Base-by-base conservation (phyloP, 2,797 vertebrate species). In the Sarcoramphus papa region DNA sequence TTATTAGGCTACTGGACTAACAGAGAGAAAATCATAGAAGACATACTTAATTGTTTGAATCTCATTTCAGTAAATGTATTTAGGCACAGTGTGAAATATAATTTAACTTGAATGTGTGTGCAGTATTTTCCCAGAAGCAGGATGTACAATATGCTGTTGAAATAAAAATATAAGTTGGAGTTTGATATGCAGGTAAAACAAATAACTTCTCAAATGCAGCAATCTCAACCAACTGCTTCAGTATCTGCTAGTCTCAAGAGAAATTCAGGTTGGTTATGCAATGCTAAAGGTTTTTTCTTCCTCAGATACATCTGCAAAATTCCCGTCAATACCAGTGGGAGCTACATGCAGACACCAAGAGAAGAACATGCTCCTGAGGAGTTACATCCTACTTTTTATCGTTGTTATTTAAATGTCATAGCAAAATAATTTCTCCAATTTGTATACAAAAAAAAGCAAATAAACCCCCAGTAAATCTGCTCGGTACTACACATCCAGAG, bases 1-100 rank as follows among this genome's bases (percentile, higher is more conserved):
- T 97, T 96, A 97, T 98, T 96, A 96, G 93, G 93, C 92, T 69
- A 12, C 91, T 88, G 94, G 95, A 97, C 97, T 95, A 98, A 97
- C 90, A 78, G 97, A 97, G 92, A 91, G 97, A 97, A 91, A 97
- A 97, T 95, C 97, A 95, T 48, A 92, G 64, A 97, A 97, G 96
- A 97, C 96, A 62, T 21, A 74, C 86, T 97, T 97, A 97, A 98
- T 97, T 97, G 97, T 98, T 95, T 97, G 94, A 97, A 94, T 97
- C 95, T 98, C 97, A 95, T 97, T 97, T 96, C 93, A 51, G 95
- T 65, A 87, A 96, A 95, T 57, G 92, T 84, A 80, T 96, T 96
- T 92, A 94, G 94, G 93, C 85, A 97, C 92, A 85, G 78, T 90
- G 91, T 96, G 97, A 97, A 97, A 95, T 75, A 93, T 33, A 75